A percentile compares a stretch with the other conserved stretches of the same genome.
These are phyloP conservation scores for Gobio occitaniae DNA, from an alignment of 2,797 vertebrate species.

Conservation along the genomic window DNA sequence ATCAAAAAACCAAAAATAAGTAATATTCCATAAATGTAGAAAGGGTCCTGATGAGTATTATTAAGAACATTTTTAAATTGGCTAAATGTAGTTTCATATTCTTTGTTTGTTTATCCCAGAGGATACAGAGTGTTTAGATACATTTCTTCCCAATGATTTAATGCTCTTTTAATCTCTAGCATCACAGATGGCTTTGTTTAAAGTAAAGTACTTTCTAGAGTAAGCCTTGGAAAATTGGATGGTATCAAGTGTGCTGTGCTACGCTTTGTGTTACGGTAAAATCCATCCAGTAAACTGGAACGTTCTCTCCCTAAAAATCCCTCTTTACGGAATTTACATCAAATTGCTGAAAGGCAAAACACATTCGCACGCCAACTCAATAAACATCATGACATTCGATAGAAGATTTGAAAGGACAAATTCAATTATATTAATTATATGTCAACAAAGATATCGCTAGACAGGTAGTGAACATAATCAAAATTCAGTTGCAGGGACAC, in stretches of 20 bases:
- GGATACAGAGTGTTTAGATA: constrained; percentile 3
- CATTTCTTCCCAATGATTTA: constrained; percentile 35
- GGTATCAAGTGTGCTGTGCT: constrained; percentile 18
- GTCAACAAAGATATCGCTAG: too few species aligned
- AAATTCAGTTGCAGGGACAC: background rate
- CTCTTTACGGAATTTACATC: background rate
- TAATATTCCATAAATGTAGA: background rate
- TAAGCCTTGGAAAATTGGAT: constrained; percentile 30
- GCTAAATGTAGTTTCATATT: background rate
- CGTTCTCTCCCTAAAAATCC: background rate
- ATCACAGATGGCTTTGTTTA: constrained; percentile 25
- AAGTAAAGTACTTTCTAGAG: background rate
- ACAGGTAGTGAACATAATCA: background rate
- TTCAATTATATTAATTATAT: too few species aligned
- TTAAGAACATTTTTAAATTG: background rate
- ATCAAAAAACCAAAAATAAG: background rate
- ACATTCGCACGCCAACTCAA: background rate
- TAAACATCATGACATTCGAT: background rate
- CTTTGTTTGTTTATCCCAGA: background rate
- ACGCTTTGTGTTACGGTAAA: background rate
- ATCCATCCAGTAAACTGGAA: background rate
- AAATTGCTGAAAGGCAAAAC: background rate
- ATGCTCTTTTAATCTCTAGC: constrained; percentile 35
- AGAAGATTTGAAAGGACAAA: background rate
- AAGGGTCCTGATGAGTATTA: background rate